A percentile compares a stretch with the other conserved stretches of the same genome.
phyloP scores from a whole-genome alignment of 2,888 invertebrate genomes.

The Empis stercorea region DNA sequence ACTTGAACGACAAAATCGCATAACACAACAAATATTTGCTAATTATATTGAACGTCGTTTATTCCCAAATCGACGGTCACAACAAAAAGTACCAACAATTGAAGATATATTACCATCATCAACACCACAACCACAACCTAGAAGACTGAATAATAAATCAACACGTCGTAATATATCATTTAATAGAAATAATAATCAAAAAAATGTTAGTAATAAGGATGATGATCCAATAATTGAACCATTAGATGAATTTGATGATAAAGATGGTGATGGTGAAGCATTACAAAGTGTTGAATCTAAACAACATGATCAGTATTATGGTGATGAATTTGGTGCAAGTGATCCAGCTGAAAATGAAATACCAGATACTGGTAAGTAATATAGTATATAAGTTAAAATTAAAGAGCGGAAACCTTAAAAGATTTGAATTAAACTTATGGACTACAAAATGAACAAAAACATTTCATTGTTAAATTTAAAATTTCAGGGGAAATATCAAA shows the following conservation, averaged over 20 bases:
- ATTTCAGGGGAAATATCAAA: too few species aligned
- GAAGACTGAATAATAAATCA: constrained; percentile 13
- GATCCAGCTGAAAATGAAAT: constrained; percentile 34
- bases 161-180: neutral
- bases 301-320: constrained; percentile 50
- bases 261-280: constrained; percentile 38
- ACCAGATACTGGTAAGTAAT: constrained; percentile 25
- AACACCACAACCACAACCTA: constrained; percentile 19
- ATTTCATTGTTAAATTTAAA: too few species aligned
- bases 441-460: too few species aligned
- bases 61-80: constrained; percentile 43
- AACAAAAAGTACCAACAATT: constrained; percentile 43
- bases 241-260: constrained; percentile 18
- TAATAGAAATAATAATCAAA: constrained; percentile 21
- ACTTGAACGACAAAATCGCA: constrained; percentile 60
- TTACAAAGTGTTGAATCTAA: constrained; percentile 60
- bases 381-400: too few species aligned
- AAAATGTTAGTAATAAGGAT: constrained; percentile 18
- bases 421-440: too few species aligned
- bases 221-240: constrained; percentile 11
- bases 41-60: constrained; percentile 57
- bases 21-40: constrained; percentile 63
- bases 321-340: constrained; percentile 33
- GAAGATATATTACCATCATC: constrained; percentile 48
- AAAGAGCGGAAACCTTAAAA: too few species aligned